Evolutionary conservation across 2,113 vertebrate genomes (phyloP).

Genomic region (Sakesphorus luctuosus): DNA sequence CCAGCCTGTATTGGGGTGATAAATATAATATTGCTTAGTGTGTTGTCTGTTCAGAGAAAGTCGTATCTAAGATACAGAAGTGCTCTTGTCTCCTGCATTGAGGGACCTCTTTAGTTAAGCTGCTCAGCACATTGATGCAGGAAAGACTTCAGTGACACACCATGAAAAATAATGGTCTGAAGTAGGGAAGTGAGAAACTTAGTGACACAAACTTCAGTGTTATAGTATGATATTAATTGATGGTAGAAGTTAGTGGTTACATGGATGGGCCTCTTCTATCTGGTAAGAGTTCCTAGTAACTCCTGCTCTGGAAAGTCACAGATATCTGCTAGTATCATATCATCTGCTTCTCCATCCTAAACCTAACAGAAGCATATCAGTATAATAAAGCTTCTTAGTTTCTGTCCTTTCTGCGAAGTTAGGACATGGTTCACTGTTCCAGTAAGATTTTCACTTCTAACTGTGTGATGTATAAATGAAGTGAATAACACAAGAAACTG

Average conservation of each 20-base stretch:
- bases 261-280: background rate
- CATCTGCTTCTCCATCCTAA: background rate
- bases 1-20: background rate
- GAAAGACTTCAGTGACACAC: background rate
- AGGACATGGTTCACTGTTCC: background rate
- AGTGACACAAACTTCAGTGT: background rate
- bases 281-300: background rate
- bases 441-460: background rate
- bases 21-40: background rate
- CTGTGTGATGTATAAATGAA: background rate
- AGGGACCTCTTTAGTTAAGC: background rate
- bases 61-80: background rate
- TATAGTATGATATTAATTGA: background rate
- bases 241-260: background rate
- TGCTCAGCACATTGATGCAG: background rate
- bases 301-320: background rate
- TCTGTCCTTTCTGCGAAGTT: background rate
- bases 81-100: background rate
- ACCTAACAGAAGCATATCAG: background rate
- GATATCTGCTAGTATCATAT: background rate
- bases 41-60: background rate
- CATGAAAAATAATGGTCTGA: background rate
- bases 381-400: background rate
- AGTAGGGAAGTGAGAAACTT: background rate
- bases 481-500: background rate